Evolutionary conservation across 2,888 invertebrate genomes (phyloP).

Genomic region (Lithophane leautieri): DNA sequence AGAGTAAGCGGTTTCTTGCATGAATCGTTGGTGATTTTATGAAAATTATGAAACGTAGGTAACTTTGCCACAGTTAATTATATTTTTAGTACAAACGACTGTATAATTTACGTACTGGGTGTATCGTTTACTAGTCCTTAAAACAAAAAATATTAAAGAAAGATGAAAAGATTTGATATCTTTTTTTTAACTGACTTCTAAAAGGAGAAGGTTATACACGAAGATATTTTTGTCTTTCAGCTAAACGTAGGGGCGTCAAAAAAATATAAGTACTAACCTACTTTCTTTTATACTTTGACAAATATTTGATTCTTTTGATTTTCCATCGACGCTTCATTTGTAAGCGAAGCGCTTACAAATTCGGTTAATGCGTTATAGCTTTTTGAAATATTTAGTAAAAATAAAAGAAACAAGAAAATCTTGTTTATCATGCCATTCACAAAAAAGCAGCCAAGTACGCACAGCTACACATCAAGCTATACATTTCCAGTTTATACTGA

Average conservation of each 20-base stretch:
- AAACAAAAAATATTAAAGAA: not conserved
- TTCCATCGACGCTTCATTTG: slow-evolving; percentile 22
- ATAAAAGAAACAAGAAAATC: slow-evolving; percentile 18
- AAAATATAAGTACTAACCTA: not conserved
- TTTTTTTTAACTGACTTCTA: too few relatives aligned
- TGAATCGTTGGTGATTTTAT: not conserved
- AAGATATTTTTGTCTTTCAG: not conserved
- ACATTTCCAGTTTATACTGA: too few relatives aligned
- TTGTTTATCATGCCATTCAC: not conserved
- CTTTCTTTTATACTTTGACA: slow-evolving; percentile 14
- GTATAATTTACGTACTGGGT: not conserved
- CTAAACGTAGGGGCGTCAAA: not conserved
- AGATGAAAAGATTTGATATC: not conserved
- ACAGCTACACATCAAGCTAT: too few relatives aligned
- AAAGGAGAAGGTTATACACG: too few relatives aligned
- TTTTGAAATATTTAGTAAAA: slow-evolving; percentile 7
- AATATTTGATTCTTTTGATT: slow-evolving; percentile 39
- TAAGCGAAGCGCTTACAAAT: slow-evolving; percentile 15
- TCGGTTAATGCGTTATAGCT: not conserved
- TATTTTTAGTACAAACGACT: not conserved
- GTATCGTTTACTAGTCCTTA: not conserved
- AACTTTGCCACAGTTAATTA: not conserved
- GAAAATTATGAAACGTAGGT: not conserved
- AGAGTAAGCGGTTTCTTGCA: too few relatives aligned
- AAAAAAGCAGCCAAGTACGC: not conserved